These are phyloP conservation scores for Ammodytes marinus DNA, from an alignment of 2,113 vertebrate genomes.

Conservation along the genomic window DNA sequence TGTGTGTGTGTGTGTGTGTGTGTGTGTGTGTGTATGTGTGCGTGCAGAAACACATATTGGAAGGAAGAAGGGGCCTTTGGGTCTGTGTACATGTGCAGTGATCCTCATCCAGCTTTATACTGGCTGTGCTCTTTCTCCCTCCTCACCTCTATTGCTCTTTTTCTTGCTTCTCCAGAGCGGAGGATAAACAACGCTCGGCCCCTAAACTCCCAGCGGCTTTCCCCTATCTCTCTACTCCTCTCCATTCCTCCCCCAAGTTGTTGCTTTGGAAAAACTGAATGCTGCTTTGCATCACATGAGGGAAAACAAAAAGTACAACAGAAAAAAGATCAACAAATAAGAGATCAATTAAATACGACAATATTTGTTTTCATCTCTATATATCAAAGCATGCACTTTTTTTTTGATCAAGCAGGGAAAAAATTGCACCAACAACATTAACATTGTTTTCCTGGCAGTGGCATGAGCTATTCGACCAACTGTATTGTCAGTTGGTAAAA, in stretches of 20 bases:
- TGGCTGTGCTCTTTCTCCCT: constrained; percentile 42
- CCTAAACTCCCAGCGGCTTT: constrained; percentile 44
- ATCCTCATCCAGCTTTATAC: constrained; percentile 59
- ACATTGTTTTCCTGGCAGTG: constrained; percentile 83
- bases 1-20: constrained; percentile 19
- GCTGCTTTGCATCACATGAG: constrained; percentile 66
- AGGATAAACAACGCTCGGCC: constrained; percentile 51
- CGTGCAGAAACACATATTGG: constrained; percentile 10
- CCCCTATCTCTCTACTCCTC: constrained; percentile 6
- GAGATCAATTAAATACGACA: constrained; percentile 78
- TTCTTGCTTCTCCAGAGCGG: constrained; percentile 34
- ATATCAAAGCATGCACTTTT: constrained; percentile 82
- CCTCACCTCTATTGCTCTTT: constrained; percentile 32
- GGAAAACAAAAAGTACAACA: constrained; percentile 67
- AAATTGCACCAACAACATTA: constrained; percentile 77
- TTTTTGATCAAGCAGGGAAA: constrained; percentile 81
- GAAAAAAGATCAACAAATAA: constrained; percentile 72
- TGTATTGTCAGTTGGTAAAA: constrained; percentile 71
- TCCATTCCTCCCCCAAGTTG: constrained; percentile 28
- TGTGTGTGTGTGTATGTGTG: background rate
- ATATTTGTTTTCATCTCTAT: constrained; percentile 76
- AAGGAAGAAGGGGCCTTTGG: constrained; percentile 45
- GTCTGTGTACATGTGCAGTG: constrained; percentile 60
- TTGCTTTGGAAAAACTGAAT: constrained; percentile 47
- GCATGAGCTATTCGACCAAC: constrained; percentile 79